Evolutionary conservation across 2,797 vertebrate genomes (phyloP).

Genomic region (Notamacropus eugenii): DNA sequence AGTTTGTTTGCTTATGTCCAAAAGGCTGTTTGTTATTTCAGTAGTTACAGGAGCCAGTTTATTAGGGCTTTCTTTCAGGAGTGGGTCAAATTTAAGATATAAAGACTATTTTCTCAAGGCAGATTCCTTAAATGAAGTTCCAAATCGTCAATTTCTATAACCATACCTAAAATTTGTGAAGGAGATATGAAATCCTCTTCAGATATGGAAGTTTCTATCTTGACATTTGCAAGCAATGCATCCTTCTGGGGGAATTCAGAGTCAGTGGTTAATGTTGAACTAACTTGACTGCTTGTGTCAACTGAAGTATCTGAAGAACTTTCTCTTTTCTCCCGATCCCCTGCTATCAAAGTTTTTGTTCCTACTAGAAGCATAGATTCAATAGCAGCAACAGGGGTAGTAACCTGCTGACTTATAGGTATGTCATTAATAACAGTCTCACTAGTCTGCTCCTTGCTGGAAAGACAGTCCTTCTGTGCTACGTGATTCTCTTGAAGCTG

Average conservation of each 20-base stretch:
- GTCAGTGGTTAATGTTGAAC: background rate
- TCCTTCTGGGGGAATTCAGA: background rate
- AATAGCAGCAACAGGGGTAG: background rate
- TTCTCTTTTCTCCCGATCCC: background rate
- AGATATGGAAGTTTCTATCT: slow-evolving; percentile 28
- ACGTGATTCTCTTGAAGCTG: background rate
- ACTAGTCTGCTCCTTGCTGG: background rate
- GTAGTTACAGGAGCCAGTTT: no score
- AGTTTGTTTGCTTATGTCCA: no score
- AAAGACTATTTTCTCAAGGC: slow-evolving; percentile 82
- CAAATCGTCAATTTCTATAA: no score
- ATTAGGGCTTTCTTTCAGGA: no score
- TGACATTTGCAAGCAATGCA: background rate
- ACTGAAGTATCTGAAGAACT: no score
- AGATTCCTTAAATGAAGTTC: no score
- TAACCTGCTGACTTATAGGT: slow-evolving; percentile 44
- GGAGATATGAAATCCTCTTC: slow-evolving; percentile 78
- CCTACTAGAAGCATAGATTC: background rate
- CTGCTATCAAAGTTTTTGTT: background rate
- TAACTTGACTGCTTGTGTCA: background rate
- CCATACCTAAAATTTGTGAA: slow-evolving; percentile 63
- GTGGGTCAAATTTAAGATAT: slow-evolving; percentile 88
- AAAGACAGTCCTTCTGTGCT: background rate
- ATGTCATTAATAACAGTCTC: background rate
- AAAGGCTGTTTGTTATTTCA: no score